Evolutionary conservation across 2,113 vertebrate genomes (phyloP).

Genomic region (Phylloscopus trochilus): DNA sequence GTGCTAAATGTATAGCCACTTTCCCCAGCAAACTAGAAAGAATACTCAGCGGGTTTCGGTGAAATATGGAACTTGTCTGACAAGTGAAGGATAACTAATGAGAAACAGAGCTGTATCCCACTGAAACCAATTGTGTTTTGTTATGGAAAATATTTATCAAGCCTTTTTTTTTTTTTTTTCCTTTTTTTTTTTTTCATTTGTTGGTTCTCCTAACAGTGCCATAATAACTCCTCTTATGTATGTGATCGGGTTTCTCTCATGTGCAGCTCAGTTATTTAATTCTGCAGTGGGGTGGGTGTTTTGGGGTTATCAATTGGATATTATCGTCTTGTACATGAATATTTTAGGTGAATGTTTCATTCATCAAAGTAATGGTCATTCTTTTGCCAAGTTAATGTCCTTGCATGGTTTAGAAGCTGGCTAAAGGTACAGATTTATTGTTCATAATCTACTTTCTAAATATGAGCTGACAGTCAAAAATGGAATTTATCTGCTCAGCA

Average conservation of each 20-base stretch:
- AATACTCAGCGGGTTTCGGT: constrained; percentile 51
- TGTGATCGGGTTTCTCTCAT: neutral
- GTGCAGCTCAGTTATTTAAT: neutral
- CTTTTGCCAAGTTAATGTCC: constrained; percentile 61
- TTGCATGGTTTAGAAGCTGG: constrained; percentile 42
- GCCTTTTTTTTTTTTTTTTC: constrained; percentile 42
- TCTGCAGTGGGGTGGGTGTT: neutral
- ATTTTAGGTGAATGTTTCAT: constrained; percentile 62
- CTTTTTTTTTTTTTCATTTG: constrained; percentile 50
- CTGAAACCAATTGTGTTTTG: constrained; percentile 74
- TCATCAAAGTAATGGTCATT: constrained; percentile 58
- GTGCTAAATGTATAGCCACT: constrained; percentile 56
- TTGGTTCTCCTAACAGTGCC: constrained; percentile 61
- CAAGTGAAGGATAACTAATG: constrained; percentile 70
- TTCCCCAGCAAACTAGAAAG: constrained; percentile 51
- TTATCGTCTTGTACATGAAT: constrained; percentile 41
- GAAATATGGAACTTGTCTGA: constrained; percentile 68
- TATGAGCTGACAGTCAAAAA: constrained; percentile 37
- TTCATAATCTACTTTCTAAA: constrained; percentile 33
- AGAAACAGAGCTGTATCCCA: constrained; percentile 64
- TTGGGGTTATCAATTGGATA: constrained; percentile 20
- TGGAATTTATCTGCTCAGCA: constrained; percentile 57
- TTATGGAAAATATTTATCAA: constrained; percentile 75
- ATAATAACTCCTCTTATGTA: constrained; percentile 9
- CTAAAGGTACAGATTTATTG: constrained; percentile 41